Percentiles rank a stretch among this genome's conserved stretches.
Evolutionary conservation across 2,888 invertebrate genomes (phyloP).

Genomic region (Phytoseiulus persimilis): DNA sequence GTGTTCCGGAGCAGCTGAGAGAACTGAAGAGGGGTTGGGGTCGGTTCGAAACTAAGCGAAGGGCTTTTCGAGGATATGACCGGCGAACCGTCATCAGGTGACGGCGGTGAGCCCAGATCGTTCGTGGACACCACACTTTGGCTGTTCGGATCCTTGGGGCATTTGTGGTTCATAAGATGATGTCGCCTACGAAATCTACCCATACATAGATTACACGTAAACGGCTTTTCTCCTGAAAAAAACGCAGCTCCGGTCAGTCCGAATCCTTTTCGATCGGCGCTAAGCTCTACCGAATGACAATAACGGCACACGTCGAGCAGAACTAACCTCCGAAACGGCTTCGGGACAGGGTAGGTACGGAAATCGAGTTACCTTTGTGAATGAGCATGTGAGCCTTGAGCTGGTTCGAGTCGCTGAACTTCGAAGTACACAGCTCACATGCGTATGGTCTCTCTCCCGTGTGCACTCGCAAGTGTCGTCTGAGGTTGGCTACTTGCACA

Average conservation of each 20-base stretch:
- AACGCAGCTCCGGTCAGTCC: not conserved
- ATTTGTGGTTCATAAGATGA: constrained; percentile 75
- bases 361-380: constrained; percentile 58
- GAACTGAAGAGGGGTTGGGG: constrained; percentile 27
- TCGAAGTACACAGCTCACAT: constrained; percentile 72
- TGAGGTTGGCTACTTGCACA: constrained; percentile 82
- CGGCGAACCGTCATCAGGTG: constrained; percentile 13
- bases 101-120: constrained; percentile 27
- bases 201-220: constrained; percentile 69
- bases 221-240: constrained; percentile 65
- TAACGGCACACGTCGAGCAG: too few relatives aligned
- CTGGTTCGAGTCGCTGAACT: constrained; percentile 84
- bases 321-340: too few relatives aligned
- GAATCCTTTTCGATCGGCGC: not conserved
- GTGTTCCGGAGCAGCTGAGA: constrained; percentile 15
- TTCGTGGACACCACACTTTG: constrained; percentile 31
- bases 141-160: constrained; percentile 53
- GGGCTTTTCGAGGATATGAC: constrained; percentile 33
- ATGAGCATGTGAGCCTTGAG: constrained; percentile 78
- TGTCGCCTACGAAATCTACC: constrained; percentile 73
- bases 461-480: constrained; percentile 78
- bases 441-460: constrained; percentile 83
- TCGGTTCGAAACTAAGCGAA: constrained; percentile 26
- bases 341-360: too few relatives aligned
- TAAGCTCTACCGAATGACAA: too few relatives aligned